A percentile compares a stretch with the other conserved stretches of the same genome.
These are phyloP conservation scores for Suncus etruscus DNA, from an alignment of 2,113 vertebrate genomes.

Conservation along the genomic window DNA sequence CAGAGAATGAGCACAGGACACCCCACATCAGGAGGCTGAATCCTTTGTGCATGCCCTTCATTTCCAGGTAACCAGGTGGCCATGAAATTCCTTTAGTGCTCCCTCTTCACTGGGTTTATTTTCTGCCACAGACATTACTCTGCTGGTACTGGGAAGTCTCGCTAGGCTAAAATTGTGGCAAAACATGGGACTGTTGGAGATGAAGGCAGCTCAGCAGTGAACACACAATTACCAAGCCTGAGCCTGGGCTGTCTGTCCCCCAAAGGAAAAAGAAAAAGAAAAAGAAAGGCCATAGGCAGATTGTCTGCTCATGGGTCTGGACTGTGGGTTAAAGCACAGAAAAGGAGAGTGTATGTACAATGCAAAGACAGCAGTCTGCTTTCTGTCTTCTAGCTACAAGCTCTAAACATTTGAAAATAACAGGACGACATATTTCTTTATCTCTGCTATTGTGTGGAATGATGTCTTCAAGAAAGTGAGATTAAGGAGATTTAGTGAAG, in stretches of 20 bases:
- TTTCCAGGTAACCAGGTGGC: conserved; percentile 37
- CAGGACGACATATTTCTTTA: conserved; percentile 52
- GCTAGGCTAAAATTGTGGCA: conserved; percentile 8
- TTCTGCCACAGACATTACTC: neutral
- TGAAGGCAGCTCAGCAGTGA: neutral
- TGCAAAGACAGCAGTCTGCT: conserved; percentile 30
- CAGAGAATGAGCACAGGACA: neutral
- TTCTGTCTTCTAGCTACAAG: conserved; percentile 37
- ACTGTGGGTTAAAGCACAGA: too few species aligned
- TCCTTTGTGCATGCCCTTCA: conserved; percentile 34
- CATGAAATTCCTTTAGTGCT: conserved; percentile 8
- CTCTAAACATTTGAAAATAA: conserved; percentile 67
- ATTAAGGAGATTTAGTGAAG: conserved; percentile 51
- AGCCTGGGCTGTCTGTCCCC: neutral
- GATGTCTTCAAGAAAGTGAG: conserved; percentile 57
- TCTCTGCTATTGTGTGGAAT: conserved; percentile 60
- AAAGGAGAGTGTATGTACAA: neutral
- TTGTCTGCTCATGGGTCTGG: neutral
- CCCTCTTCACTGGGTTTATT: neutral
- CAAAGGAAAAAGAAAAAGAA: neutral
- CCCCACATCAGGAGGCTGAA: neutral
- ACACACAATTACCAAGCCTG: neutral
- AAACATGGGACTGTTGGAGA: neutral
- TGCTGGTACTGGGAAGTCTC: neutral
- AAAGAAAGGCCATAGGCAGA: neutral